Base-by-base conservation (phyloP, 2,888 invertebrate species). In the Scaeva pyrastri region DNA sequence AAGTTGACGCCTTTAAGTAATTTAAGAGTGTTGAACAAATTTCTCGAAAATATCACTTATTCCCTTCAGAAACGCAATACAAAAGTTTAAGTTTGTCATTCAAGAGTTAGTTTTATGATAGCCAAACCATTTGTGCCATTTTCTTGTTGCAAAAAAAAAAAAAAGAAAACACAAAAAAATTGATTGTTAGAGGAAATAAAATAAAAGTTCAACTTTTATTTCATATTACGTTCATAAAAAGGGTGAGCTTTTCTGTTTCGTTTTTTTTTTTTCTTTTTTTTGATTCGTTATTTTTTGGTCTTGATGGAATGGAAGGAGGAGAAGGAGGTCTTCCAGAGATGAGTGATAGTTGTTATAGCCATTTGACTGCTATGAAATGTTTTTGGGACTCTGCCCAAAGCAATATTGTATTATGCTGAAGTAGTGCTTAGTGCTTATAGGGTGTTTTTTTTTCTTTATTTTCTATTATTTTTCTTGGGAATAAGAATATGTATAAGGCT, bases 1-100 rank as follows among this genome's bases (percentile, higher is more conserved):
- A 52, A 68, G 52, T 23, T 36, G 68, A 68, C 76, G 66, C 56
- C 68, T 52, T 58, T 41, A 60, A 77, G 77, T 56, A 43, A 41
- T 3, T 41, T 60, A 19, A 45, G 36, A 45, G 10, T 39, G 80
- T 70, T 48, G 55, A 64, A 64, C 80, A 75, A 70, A 74, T 81
- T 75, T 19, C 21, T 36, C 26, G 12, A 62, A 23, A 70, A 66
- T 66, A 73, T 58, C 39, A 39, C 23, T 39, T 52, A 21, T 50
- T 21, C 52, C 19, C 21, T 52, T 23, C 21, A n/a, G 36, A 52
- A 68, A 68, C 52, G 21, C 10, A 68, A 68, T 36, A 52, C 68
- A 36, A 68, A 68, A 36, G 45, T 52, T 68, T 36, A 52, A 68
- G 39, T 68, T 68, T 68, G 50, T 36, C 50, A 21, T 39, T 68